Evolutionary conservation across 2,113 vertebrate genomes (phyloP), one percentile per base, ranked within the genome.

Genomic region (Marmota flaviventris): DNA sequence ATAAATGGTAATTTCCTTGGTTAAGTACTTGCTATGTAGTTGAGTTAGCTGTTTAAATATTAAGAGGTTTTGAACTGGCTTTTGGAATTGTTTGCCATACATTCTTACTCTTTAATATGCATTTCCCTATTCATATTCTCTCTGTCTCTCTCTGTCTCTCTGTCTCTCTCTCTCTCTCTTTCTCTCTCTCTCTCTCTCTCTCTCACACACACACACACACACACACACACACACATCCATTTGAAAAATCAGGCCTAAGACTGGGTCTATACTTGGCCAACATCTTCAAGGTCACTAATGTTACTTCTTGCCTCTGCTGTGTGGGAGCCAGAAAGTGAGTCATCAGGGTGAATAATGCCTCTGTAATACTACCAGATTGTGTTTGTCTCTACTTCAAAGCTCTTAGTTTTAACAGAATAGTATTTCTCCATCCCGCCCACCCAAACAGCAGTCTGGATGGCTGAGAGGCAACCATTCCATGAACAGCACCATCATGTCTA

Each of bases 361-460:
- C 86, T 97, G 93, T 96, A 96, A 98, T 97, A 97, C 96, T 94
- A 97, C 96, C 98, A 97, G 98, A 98, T 96, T 97, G 97, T 98
- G 97, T 97, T 98, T 97, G 97, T 97, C 97, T 96, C 97, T 48
- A 97, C 95, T 98, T 97, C 96, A 97, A 95, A 98, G 95, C 96
- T 97, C 93, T 95, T 93, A 39, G 29, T 89, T 97, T 97, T 92
- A 96, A 97, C 92, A 92, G 98, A 97, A 94, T 94, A 96, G 96
- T 98, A 97, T 97, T 98, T 97, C 96, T 97, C 82, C 93, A 96
- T 96, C 56, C 96, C 56, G 67, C 97, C 96, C 95, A 97, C 97
- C 97, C 97, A 96, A 97, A 95, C 81, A 94, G 97, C 96, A 85
- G 90, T 93, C 96, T 97, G 90, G 90, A 85, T 45, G 79, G 94